Conservation (phyloP, 1,140 invertebrate genomes). For the Cyclargus thomasi region DNA sequence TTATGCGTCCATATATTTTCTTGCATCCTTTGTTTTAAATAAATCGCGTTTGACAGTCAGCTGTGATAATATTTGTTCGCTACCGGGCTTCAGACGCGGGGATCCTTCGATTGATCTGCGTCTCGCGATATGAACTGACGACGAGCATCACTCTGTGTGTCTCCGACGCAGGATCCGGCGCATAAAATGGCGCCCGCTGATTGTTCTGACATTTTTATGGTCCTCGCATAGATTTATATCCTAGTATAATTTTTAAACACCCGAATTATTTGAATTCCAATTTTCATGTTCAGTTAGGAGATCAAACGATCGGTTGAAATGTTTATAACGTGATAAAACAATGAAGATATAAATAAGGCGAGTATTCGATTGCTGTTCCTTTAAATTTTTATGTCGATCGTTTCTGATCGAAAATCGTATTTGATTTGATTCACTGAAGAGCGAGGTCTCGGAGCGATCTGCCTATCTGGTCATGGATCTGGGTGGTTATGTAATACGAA, state of each 20-base stretch:
- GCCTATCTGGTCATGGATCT: constrained; percentile 2
- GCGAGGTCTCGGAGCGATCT: neutral
- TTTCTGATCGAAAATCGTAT: neutral
- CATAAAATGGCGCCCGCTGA: neutral
- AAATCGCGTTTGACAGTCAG: constrained; percentile 30
- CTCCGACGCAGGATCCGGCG: constrained; percentile 9
- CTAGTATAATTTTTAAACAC: neutral
- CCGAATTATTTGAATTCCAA: neutral
- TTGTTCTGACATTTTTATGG: constrained; percentile 7
- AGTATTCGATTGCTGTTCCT: neutral
- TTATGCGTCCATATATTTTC: constrained; percentile 36
- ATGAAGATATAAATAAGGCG: neutral
- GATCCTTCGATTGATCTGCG: constrained; percentile 33
- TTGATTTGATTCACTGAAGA: neutral
- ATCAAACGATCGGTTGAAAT: neutral
- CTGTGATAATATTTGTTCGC: constrained; percentile 61
- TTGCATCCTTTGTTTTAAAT: constrained; percentile 26
- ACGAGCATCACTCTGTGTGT: constrained; percentile 25
- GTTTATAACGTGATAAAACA: neutral
- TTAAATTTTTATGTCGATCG: neutral
- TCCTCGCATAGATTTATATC: constrained; percentile 4
- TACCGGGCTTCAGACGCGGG: constrained; percentile 49
- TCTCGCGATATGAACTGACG: neutral
- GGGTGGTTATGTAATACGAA: constrained; percentile 35
- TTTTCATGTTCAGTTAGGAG: neutral